These are phyloP conservation scores for Lepas anatifera DNA, from an alignment of 2,888 invertebrate species.

Conservation along the genomic window DNA sequence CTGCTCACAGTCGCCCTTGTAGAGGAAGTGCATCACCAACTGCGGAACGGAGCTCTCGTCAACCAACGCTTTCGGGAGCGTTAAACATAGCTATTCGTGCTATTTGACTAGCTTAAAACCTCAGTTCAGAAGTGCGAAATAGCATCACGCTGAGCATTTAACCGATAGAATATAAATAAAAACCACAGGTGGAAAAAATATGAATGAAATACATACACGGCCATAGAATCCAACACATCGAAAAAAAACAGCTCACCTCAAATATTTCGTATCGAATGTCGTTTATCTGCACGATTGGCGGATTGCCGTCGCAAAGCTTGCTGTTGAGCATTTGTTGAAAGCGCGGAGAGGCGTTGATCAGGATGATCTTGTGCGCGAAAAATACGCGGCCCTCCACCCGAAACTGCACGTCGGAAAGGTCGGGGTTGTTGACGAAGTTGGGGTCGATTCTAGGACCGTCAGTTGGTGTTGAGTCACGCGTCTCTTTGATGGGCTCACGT, in stretches of 20 bases:
- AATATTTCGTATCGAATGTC: slow-evolving; percentile 87
- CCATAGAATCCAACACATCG: too few relatives aligned
- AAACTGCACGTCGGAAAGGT: slow-evolving; percentile 82
- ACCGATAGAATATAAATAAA: too few relatives aligned
- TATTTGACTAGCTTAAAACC: too few relatives aligned
- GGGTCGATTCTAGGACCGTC: slow-evolving; percentile 70
- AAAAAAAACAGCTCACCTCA: slow-evolving; percentile 54
- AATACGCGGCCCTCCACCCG: slow-evolving; percentile 80
- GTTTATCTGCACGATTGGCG: slow-evolving; percentile 80
- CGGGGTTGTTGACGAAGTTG: slow-evolving; percentile 86
- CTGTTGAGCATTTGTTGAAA: slow-evolving; percentile 73
- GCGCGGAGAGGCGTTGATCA: slow-evolving; percentile 77
- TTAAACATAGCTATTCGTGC: too few relatives aligned
- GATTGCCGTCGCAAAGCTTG: slow-evolving; percentile 55
- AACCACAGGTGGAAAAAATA: too few relatives aligned
- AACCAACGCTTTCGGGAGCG: too few relatives aligned
- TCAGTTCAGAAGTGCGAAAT: too few relatives aligned
- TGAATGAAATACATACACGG: too few relatives aligned
- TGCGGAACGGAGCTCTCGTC: slow-evolving; percentile 31
- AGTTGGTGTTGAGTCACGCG: slow-evolving; percentile 43
- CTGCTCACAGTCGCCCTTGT: slow-evolving; percentile 72
- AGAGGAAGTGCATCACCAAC: slow-evolving; percentile 87
- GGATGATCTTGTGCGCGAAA: slow-evolving; percentile 85
- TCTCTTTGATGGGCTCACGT: slow-evolving; percentile 66
- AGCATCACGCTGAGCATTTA: neutral